Conservation (phyloP, 2,888 invertebrate genomes). For the Eudasyphora cyanicolor region DNA sequence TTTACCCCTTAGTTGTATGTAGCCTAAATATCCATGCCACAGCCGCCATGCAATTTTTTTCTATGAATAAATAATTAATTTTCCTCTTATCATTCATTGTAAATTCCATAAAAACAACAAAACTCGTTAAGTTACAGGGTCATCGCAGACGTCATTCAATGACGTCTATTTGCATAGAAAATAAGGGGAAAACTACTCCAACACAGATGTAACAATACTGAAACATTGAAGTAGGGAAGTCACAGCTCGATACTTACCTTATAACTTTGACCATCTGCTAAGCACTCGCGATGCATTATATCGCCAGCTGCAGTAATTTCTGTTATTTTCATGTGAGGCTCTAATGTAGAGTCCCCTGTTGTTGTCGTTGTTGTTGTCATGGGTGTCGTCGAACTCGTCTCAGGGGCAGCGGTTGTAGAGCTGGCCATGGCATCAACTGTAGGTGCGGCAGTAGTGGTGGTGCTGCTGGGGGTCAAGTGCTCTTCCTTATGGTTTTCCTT, state of each 20-base stretch:
- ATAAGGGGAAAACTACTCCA: neutral
- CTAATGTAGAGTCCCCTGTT: conserved; percentile 43
- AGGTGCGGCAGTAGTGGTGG: conserved; percentile 56
- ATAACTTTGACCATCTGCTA: conserved; percentile 81
- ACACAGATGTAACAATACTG: neutral
- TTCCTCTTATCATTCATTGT: conserved; percentile 16
- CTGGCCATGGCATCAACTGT: conserved; percentile 53
- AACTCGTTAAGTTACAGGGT: conserved; percentile 46
- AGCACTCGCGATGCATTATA: conserved; percentile 74
- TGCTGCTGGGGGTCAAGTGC: conserved; percentile 12
- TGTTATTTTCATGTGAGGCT: conserved; percentile 74
- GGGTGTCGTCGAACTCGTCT: conserved; percentile 46
- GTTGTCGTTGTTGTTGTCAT: conserved; percentile 42
- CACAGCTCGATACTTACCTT: conserved; percentile 79
- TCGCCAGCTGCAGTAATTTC: conserved; percentile 74
- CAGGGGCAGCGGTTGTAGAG: conserved; percentile 18
- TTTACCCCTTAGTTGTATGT: neutral
- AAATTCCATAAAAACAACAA: conserved; percentile 21
- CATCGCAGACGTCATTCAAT: conserved; percentile 41
- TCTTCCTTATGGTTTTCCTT: conserved; percentile 56
- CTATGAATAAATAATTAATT: conserved; percentile 32
- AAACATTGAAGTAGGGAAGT: neutral
- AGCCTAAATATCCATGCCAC: neutral
- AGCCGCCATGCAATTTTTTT: neutral
- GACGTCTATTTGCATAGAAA: neutral